Conservation (phyloP, 2,113 vertebrate genomes). For the Chloropsis cyanopogon region DNA sequence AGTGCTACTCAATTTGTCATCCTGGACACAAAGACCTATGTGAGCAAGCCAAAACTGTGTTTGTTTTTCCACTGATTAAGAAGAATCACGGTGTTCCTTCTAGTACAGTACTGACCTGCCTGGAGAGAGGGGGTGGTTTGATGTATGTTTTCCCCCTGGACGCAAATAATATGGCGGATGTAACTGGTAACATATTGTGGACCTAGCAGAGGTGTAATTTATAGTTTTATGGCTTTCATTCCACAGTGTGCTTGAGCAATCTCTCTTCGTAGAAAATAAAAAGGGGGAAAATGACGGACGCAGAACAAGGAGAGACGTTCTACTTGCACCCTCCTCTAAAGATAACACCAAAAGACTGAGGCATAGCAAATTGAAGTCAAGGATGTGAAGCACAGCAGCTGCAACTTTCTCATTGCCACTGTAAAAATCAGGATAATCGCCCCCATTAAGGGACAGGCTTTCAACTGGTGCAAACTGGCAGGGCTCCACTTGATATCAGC, state of each 20-base stretch:
- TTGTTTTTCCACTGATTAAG: constrained; percentile 59
- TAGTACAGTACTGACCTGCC: constrained; percentile 33
- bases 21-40: background rate
- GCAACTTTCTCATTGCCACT: background rate
- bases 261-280: background rate
- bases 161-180: constrained; percentile 47
- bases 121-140: background rate
- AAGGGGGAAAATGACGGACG: background rate
- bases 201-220: constrained; percentile 43
- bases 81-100: constrained; percentile 51
- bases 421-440: background rate
- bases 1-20: constrained; percentile 19
- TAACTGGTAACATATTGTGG: constrained; percentile 48
- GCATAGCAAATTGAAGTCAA: background rate
- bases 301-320: background rate
- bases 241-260: background rate
- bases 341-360: background rate
- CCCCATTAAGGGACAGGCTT: constrained; percentile 33
- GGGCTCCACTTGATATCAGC: constrained; percentile 33
- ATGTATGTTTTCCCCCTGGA: constrained; percentile 44
- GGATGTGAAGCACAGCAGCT: background rate
- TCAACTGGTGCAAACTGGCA: constrained; percentile 54
- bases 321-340: background rate
- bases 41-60: background rate
- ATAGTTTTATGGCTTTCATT: constrained; percentile 50